These are phyloP conservation scores for Rhagologus leucostigma DNA, from an alignment of 2,113 vertebrate genomes.

Conservation along the genomic window DNA sequence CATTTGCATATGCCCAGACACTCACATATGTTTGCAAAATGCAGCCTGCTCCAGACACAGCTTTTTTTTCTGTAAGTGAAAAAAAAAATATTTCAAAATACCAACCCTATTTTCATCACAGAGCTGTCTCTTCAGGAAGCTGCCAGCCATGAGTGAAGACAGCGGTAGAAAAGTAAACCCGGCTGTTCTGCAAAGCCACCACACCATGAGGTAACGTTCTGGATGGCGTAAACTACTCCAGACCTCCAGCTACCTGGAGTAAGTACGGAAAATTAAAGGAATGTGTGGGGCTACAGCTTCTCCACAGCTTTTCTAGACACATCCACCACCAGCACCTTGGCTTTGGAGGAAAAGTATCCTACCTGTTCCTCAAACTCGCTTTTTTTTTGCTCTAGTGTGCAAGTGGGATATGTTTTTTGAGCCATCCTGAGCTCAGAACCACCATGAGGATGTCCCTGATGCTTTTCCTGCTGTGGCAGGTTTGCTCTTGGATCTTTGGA, in stretches of 20 bases:
- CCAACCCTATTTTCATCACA: background rate
- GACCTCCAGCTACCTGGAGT: background rate
- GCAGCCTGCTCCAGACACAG: background rate
- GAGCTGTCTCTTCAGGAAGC: background rate
- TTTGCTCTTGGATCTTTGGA: background rate
- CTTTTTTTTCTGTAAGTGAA: background rate
- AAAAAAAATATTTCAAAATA: background rate
- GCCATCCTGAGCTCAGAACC: background rate
- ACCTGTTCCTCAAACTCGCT: background rate
- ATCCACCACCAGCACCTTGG: background rate
- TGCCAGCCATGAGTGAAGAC: background rate
- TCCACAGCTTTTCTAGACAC: background rate
- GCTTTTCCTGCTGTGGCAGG: background rate
- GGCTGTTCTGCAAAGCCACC: background rate
- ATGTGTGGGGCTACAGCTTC: background rate
- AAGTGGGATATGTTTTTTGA: background rate
- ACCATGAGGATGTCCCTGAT: background rate
- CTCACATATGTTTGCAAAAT: slow-evolving; percentile 20
- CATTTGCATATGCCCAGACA: slow-evolving; percentile 39
- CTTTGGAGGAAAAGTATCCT: background rate
- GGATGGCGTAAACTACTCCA: background rate
- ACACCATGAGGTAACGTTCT: accelerated
- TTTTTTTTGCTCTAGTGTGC: background rate
- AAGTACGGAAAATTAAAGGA: background rate
- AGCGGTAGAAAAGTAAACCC: background rate